phyloP scores from a whole-genome alignment of 1,140 invertebrate species.

The Listronotus bonariensis region DNA sequence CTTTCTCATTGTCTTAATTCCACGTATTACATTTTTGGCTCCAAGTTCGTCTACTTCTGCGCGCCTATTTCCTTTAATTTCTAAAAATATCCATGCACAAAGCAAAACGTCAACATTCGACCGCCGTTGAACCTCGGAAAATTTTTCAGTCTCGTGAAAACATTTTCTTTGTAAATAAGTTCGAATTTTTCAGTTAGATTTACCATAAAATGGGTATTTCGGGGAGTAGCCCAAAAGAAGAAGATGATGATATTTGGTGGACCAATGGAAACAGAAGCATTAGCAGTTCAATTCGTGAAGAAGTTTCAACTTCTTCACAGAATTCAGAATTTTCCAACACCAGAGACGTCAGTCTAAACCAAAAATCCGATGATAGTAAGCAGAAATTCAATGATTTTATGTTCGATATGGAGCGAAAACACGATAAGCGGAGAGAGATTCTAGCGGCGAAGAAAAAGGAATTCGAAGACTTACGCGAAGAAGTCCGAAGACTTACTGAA shows the following conservation, averaged over 20 bases:
- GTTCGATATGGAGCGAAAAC: conserved; percentile 62
- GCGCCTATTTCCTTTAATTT: conserved; percentile 27
- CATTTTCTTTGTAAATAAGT: conserved; percentile 1
- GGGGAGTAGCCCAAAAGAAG: neutral
- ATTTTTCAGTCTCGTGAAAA: conserved; percentile 3
- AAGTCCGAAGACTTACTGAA: conserved; percentile 59
- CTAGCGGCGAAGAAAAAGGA: conserved; percentile 63
- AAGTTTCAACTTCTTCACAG: too few relatives aligned
- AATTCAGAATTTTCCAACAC: too few relatives aligned
- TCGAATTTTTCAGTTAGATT: neutral
- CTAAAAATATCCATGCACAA: conserved; percentile 32
- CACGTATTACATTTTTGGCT: too few relatives aligned
- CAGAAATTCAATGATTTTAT: conserved; percentile 61
- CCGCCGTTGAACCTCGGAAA: conserved; percentile 4
- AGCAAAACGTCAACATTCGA: conserved; percentile 14
- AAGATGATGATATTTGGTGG: conserved; percentile 24
- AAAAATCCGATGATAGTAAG: conserved; percentile 29
- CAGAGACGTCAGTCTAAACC: conserved; percentile 23
- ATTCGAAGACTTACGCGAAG: conserved; percentile 60
- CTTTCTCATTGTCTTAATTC: too few relatives aligned
- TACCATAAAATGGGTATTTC: conserved; percentile 9
- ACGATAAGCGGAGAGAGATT: conserved; percentile 62
- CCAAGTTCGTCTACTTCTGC: neutral
- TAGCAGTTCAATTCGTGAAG: neutral
- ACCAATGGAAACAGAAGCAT: conserved; percentile 55